These are phyloP conservation scores for Phoenicopterus ruber DNA, from an alignment of 2,113 vertebrate genomes.

Conservation along the genomic window DNA sequence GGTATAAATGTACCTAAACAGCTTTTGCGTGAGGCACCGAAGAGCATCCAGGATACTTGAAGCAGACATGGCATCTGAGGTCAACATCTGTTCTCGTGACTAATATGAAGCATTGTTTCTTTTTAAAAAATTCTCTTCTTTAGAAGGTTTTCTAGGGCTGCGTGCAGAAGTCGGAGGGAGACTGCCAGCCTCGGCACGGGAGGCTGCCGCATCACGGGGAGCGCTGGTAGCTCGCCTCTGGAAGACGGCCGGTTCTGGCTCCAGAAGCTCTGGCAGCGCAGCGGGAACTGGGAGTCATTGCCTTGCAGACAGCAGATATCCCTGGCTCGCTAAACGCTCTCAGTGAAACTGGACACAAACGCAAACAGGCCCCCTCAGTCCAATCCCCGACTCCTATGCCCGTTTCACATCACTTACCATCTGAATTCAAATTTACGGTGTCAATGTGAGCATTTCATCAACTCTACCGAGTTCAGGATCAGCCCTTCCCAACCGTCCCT, in stretches of 20 bases:
- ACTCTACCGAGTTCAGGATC: not conserved
- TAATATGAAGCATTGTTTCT: fast-evolving
- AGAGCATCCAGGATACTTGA: not conserved
- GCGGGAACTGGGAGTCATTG: not conserved
- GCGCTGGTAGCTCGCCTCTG: not conserved
- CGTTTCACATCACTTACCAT: not conserved
- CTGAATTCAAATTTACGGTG: not conserved
- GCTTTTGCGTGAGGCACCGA: not conserved
- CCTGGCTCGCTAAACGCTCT: not conserved
- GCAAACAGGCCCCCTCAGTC: not conserved
- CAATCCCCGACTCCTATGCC: not conserved
- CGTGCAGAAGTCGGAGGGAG: not conserved
- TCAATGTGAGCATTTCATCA: not conserved
- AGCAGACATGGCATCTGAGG: not conserved
- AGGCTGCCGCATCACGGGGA: not conserved
- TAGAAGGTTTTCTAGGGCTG: not conserved
- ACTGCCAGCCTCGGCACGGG: not conserved
- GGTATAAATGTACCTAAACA: not conserved
- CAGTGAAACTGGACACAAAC: not conserved
- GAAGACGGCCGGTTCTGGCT: not conserved
- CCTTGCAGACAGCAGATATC: not conserved
- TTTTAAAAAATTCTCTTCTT: not conserved
- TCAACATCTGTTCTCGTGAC: not conserved
- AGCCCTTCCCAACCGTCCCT: not conserved
- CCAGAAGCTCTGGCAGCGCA: not conserved